Percentiles rank a stretch among this genome's conserved stretches.
Evolutionary conservation across 1,140 invertebrate species (phyloP).

Genomic region (Tetragonula clypearis): DNA sequence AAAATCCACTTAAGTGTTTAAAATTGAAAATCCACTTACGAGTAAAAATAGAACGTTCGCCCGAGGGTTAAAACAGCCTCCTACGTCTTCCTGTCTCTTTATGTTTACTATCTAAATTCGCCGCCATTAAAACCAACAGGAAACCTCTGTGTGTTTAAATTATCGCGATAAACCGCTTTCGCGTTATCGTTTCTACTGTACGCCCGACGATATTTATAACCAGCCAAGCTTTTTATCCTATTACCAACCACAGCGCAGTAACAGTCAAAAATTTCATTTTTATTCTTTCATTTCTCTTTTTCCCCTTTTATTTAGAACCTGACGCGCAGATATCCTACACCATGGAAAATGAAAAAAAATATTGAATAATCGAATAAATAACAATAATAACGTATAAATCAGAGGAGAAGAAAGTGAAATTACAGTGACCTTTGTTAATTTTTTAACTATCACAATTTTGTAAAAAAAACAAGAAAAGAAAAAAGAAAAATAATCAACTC

Average conservation of each 20-base stretch:
- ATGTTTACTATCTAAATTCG: neutral
- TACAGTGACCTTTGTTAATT: no score
- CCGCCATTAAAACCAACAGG: neutral
- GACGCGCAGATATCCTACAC: no score
- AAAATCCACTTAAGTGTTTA: neutral
- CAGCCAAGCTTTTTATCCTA: neutral
- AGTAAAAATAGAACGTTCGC: neutral
- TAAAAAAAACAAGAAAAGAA: no score
- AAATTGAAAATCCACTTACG: neutral
- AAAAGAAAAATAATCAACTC: no score
- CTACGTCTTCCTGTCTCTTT: neutral
- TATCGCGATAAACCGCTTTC: neutral
- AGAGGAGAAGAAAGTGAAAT: no score
- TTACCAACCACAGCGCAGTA: neutral
- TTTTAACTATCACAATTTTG: no score
- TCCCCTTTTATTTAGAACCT: no score
- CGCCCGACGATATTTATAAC: neutral
- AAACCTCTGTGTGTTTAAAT: neutral
- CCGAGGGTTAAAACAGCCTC: neutral
- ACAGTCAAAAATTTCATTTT: no score
- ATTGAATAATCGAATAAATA: no score
- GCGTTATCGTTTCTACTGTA: neutral
- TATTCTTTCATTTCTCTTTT: no score
- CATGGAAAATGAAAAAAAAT: no score
- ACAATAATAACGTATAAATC: no score